Percentiles rank a stretch among this genome's conserved stretches.
Evolutionary conservation across 2,113 vertebrate genomes (phyloP).

Genomic region (Myocastor coypus): DNA sequence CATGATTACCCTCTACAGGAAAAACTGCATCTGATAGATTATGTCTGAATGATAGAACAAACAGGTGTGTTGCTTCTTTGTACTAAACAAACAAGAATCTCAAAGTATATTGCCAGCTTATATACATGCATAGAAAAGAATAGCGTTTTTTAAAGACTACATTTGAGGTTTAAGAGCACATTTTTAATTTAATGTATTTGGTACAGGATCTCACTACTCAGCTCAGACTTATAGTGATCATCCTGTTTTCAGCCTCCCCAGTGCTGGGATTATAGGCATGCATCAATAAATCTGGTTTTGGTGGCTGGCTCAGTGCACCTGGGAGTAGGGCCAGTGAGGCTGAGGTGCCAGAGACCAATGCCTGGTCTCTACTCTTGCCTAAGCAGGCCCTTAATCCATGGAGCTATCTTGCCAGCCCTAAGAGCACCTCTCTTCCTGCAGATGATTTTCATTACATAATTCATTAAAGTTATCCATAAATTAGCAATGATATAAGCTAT

Average conservation of each 20-base stretch:
- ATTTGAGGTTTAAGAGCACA: background rate
- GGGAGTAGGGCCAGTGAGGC: too few relatives aligned
- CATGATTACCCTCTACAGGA: background rate
- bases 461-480: conserved; percentile 39
- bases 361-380: too few relatives aligned
- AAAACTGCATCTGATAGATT: background rate
- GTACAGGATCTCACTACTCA: too few relatives aligned
- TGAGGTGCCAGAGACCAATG: too few relatives aligned
- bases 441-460: background rate
- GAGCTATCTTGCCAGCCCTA: background rate
- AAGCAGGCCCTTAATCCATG: too few relatives aligned
- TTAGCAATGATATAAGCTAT: background rate
- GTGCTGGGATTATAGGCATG: too few relatives aligned
- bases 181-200: background rate
- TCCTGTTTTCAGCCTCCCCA: too few relatives aligned
- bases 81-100: conserved; percentile 12
- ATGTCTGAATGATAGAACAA: background rate
- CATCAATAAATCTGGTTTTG: too few relatives aligned
- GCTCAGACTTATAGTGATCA: too few relatives aligned
- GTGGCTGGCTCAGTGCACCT: too few relatives aligned
- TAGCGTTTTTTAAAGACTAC: background rate
- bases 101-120: background rate
- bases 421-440: background rate
- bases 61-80: background rate
- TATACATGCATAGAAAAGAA: background rate